Conservation (phyloP, 2,113 vertebrate genomes). For the Plestiodon gilberti region DNA sequence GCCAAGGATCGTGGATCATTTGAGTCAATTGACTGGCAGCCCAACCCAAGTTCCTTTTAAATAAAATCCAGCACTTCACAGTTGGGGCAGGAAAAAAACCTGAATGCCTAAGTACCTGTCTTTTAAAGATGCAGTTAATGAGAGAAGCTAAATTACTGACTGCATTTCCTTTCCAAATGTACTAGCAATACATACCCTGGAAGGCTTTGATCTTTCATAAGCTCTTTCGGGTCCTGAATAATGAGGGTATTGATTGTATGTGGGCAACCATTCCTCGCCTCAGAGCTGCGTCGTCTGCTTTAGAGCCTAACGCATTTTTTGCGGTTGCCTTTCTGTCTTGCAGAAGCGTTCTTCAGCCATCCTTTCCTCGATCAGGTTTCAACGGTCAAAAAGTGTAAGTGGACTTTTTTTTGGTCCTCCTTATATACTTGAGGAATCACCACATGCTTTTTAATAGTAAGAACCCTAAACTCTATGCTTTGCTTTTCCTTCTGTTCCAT, state of each 20-base stretch:
- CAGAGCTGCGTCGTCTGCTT: not conserved
- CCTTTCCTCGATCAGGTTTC: constrained; percentile 91
- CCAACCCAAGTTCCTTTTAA: not conserved
- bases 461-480: constrained; percentile 17
- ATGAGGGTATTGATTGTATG: constrained; percentile 38
- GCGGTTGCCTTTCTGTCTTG: constrained; percentile 56
- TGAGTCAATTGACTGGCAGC: no score
- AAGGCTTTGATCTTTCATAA: constrained; percentile 57
- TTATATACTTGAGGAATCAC: constrained; percentile 20
- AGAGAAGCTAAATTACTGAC: constrained; percentile 16
- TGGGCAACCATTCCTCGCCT: constrained; percentile 41
- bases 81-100: not conserved
- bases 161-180: constrained; percentile 42
- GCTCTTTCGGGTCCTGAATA: constrained; percentile 38
- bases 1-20: no score
- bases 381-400: constrained; percentile 93
- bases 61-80: not conserved
- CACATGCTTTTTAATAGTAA: constrained; percentile 17
- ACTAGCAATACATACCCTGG: constrained; percentile 19
- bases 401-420: constrained; percentile 18
- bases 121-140: constrained; percentile 44
- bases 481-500: not conserved
- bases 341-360: constrained; percentile 93
- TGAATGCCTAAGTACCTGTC: constrained; percentile 1
- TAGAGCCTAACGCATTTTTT: not conserved